Base-by-base conservation (phyloP, 2,888 invertebrate genomes). In the Pyralis farinalis region DNA sequence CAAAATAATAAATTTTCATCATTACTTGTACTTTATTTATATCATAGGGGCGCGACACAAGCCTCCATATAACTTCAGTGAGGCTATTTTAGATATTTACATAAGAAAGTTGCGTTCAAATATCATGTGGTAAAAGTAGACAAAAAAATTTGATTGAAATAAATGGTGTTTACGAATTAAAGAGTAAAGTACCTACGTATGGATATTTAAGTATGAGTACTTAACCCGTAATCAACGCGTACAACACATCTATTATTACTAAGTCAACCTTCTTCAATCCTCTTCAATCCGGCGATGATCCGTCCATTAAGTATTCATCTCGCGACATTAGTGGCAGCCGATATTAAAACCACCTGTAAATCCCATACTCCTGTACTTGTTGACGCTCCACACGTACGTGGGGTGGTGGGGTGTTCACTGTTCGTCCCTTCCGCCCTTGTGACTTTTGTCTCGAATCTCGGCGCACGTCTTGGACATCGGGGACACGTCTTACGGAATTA, bases 391-490 rank as follows among this genome's bases (percentile, higher is more conserved):
- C 83, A 82, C 84, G 84, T 86, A 73, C 62, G 44, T 55, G 52
- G 66, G 63, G 55, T 55, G 58, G 40, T 38, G 47, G 47, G 47
- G 36, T 48, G 47, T 37, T 53, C 40, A 39, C 56, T 56, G 63
- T 61, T 64, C 65, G 62, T 66, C 77, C 80, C 84, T 84, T 85
- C 83, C 82, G 78, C 78, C 81, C 78, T 66, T 66, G 71, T 78
- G 86, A 88, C 87, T 89, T 90, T 88, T 88, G 88, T 85, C 85
- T 86, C 77, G 82, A 86, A 86, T 89, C 88, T 82, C 87, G 49
- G 87, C 80, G 71, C 90, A 90, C 89, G 89, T 89, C 88, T 83
- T 84, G 90, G 90, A 89, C 90, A 90, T 89, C 85, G 89, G 87
- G 88, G 86, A 81, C 87, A 87, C 81, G 87, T 90, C 90, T 89